phyloP scores from a whole-genome alignment of 2,888 invertebrate genomes.

The Campopleginae sp. region DNA sequence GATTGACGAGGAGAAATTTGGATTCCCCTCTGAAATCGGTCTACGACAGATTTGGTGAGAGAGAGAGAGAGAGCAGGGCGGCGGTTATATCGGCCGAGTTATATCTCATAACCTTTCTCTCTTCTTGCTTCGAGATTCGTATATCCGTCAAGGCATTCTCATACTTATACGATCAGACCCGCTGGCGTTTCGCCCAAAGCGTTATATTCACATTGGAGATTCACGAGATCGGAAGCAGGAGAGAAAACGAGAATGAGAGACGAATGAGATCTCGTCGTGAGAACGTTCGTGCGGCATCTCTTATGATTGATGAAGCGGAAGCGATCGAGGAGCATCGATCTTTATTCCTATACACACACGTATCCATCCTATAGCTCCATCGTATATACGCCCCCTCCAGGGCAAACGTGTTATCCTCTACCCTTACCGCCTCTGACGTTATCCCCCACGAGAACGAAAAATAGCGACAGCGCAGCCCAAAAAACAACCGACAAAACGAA shows the following conservation, averaged over 20 bases:
- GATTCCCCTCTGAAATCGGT: conserved; percentile 10
- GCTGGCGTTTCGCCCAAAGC: conserved; percentile 57
- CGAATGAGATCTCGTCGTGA: conserved; percentile 57
- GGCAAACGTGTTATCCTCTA: conserved; percentile 53
- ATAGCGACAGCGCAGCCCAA: conserved; percentile 2
- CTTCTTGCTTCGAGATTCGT: conserved; percentile 54
- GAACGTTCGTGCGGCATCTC: conserved; percentile 37
- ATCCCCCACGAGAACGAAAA: conserved; percentile 46
- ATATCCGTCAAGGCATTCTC: conserved; percentile 55
- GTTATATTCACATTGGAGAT: conserved; percentile 51
- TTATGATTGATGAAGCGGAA: conserved; percentile 68
- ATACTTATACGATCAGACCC: conserved; percentile 39
- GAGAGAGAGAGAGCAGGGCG: neutral
- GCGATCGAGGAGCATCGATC: conserved; percentile 60
- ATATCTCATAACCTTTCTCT: conserved; percentile 31
- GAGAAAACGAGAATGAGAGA: conserved; percentile 29
- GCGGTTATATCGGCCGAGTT: conserved; percentile 54
- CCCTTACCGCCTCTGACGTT: conserved; percentile 48
- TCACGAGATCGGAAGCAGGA: conserved; percentile 1
- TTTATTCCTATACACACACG: conserved; percentile 22
- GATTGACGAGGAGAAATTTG: conserved; percentile 49
- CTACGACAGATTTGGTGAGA: conserved; percentile 16
- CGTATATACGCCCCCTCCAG: conserved; percentile 47
- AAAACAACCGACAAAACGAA: conserved; percentile 10
- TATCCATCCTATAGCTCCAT: neutral